Base-by-base conservation (phyloP, 2,797 vertebrate species). In the Amniataba percoides region DNA sequence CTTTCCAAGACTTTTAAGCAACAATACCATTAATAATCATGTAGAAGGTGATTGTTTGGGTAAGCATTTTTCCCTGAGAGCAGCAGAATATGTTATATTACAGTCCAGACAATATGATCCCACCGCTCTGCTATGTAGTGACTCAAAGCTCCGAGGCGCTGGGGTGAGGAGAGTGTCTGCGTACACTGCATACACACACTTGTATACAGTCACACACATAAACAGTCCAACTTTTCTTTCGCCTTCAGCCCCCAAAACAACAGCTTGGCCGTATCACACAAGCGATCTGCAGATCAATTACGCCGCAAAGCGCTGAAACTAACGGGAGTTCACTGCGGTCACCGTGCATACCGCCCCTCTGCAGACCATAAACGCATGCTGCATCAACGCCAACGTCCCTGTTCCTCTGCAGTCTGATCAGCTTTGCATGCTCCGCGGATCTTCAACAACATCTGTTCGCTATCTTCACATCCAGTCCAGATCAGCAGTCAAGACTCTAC, bases 21-120 rank as follows among this genome's bases (percentile, higher is more conserved):
- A 77, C 36, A 87, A 83, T 61, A 88, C 53, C 77, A 78, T 86
- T 58, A 87, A 71, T 85, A 88, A 84, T 67, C 46, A 52, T 42
- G 62, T 51, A 78, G 66, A 74, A 71, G 31, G n/a, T 14, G n/a
- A 75, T 23, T 80, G 77, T 86, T 80, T 87, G 70, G 62, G 10
- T 31, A 78, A 76, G 78, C 65, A 31, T 72, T 84, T 76, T 67
- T 23, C 68, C 48, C 59, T 19, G 58, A 71, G 55, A 63, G 81
- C 62, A 69, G 65, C 77, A 60, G 45, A 77, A 78, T 76, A 73
- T 51, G 67, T 85, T 62, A 57, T 77, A 65, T 61, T 61, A 57
- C 68, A 71, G 71, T 62, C 53, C 48, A 45, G 74, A 83, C 64
- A 79, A 74, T 52, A 78, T 88, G 87, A 86, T 76, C 61, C 81